A percentile compares a stretch with the other conserved stretches of the same genome.
These are phyloP conservation scores for Emydocephalus ijimae DNA, from an alignment of 2,113 vertebrate genomes.

Conservation along the genomic window DNA sequence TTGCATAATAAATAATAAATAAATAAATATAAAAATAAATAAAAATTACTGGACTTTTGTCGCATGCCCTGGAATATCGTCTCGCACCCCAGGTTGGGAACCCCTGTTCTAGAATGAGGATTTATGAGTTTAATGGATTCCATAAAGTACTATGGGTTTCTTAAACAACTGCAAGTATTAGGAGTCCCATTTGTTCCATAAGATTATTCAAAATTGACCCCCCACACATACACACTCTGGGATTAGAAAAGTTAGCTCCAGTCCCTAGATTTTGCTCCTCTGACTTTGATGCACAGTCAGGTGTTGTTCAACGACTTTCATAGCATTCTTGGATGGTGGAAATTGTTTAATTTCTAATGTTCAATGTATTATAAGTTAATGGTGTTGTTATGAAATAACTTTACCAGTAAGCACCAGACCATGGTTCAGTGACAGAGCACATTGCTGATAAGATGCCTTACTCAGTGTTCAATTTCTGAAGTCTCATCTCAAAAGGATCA, in stretches of 20 bases:
- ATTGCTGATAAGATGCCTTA: neutral
- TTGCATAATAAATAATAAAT: too few species aligned
- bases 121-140: neutral
- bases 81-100: too few species aligned
- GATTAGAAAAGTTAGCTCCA: neutral
- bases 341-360: neutral
- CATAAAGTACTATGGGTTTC: neutral
- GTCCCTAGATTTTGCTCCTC: neutral
- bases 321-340: neutral
- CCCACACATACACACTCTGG: neutral
- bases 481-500: neutral
- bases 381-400: neutral
- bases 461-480: neutral
- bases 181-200: neutral
- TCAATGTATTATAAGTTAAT: neutral
- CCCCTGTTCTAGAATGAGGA: neutral
- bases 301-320: neutral
- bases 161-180: neutral
- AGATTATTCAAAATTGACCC: neutral
- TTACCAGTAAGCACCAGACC: neutral
- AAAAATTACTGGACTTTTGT: too few species aligned
- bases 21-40: too few species aligned
- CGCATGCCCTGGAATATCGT: too few species aligned
- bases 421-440: neutral
- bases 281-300: neutral